Evolutionary conservation across 2,113 vertebrate genomes (phyloP).

Genomic region (Chamaea fasciata): DNA sequence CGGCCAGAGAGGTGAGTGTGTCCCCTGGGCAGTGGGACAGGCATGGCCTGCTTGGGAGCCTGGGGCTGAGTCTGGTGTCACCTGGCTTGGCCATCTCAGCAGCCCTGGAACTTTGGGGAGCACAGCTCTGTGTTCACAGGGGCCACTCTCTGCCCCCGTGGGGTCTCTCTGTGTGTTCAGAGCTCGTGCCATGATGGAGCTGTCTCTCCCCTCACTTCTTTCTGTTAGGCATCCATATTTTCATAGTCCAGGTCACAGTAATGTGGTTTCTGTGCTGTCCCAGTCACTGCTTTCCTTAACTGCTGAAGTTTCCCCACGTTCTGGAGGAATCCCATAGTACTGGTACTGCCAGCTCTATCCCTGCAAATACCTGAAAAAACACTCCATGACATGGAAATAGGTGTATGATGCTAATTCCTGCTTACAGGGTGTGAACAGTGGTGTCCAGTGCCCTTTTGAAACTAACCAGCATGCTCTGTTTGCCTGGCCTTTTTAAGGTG

Average conservation of each 20-base stretch:
- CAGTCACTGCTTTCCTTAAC: background rate
- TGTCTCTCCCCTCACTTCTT: rapidly evolving
- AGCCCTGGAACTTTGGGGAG: background rate
- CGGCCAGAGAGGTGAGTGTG: conserved; percentile 40
- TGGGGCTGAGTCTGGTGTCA: rapidly evolving
- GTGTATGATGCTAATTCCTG: rapidly evolving
- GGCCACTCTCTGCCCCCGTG: rapidly evolving
- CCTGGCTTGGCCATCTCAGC: background rate
- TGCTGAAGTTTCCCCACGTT: background rate
- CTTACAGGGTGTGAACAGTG: background rate
- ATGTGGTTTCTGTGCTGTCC: rapidly evolving
- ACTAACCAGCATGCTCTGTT: background rate
- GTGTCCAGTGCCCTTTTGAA: background rate
- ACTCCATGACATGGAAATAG: rapidly evolving
- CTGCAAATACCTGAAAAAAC: background rate
- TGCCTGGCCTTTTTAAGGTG: background rate
- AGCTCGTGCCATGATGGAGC: rapidly evolving
- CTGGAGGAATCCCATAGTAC: rapidly evolving
- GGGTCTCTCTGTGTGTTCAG: rapidly evolving
- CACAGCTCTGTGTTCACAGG: background rate
- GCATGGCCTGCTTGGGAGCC: background rate
- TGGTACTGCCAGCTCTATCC: background rate
- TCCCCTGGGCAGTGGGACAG: background rate
- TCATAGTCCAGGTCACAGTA: rapidly evolving
- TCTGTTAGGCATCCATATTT: rapidly evolving